Percentiles rank a stretch among this genome's conserved stretches.
These are phyloP conservation scores for Craseonycteris thonglongyai DNA, from an alignment of 2,113 vertebrate species.

Conservation along the genomic window DNA sequence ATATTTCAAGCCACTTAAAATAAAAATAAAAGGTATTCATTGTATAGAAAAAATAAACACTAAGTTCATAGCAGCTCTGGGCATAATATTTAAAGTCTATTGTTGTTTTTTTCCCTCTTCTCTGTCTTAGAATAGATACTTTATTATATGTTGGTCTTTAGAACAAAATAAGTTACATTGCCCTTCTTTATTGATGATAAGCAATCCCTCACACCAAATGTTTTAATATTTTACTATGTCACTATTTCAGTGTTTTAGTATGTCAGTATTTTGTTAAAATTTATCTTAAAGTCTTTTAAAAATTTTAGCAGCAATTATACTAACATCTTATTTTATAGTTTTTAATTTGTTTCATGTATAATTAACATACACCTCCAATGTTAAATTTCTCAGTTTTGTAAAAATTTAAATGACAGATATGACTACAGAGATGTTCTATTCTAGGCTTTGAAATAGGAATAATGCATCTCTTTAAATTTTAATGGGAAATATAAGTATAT, in stretches of 20 bases:
- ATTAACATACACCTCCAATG: neutral
- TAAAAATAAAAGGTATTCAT: neutral
- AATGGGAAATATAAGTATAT: neutral
- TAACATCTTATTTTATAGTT: neutral
- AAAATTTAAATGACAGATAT: neutral
- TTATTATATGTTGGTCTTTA: neutral
- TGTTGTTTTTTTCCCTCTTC: neutral
- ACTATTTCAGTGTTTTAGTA: neutral
- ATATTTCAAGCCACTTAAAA: neutral
- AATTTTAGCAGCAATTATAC: neutral
- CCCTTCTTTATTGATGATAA: neutral
- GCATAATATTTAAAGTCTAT: neutral
- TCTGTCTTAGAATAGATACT: neutral
- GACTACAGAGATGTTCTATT: neutral
- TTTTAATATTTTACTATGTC: neutral
- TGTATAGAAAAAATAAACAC: neutral
- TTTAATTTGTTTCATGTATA: neutral
- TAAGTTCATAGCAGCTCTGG: neutral
- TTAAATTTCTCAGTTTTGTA: neutral
- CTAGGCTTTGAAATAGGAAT: neutral
- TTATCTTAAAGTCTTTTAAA: neutral
- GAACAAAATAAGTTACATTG: neutral
- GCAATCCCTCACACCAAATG: neutral
- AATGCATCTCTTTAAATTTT: neutral
- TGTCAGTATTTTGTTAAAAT: neutral